Percentiles rank a stretch among this genome's conserved stretches.
Conservation (phyloP, 2,113 vertebrate genomes). For the Xenopus tropicalis region UCB_Xtro_10.0 CM004448.2:62960001-62960500, state of each 20-base stretch:
- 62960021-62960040: not conserved
- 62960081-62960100: slow-evolving; percentile 8
- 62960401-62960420: slow-evolving; percentile 84
- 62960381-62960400: slow-evolving; percentile 92
- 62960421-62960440: slow-evolving; percentile 87
- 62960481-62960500: slow-evolving; percentile 74
- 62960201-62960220: slow-evolving; percentile 62
- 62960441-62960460: slow-evolving; percentile 86
- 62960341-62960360: slow-evolving; percentile 99
- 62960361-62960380: slow-evolving; percentile 99
- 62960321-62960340: slow-evolving; percentile 92
- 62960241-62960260: slow-evolving; percentile 79
- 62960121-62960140: slow-evolving; percentile 49
- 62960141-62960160: slow-evolving; percentile 53
- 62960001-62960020: too few relatives aligned
- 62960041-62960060: slow-evolving; percentile 1
- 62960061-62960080: not conserved
- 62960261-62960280: slow-evolving; percentile 81
- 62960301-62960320: slow-evolving; percentile 76
- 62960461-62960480: slow-evolving; percentile 94
- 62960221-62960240: slow-evolving; percentile 84
- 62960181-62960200: slow-evolving; percentile 51
- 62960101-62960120: slow-evolving; percentile 32
- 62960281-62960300: slow-evolving; percentile 81
- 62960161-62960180: slow-evolving; percentile 57